Percentiles rank a stretch among this genome's conserved stretches.
phyloP scores from a whole-genome alignment of 2,113 vertebrate species.

The Odontophorus gujanensis region DNA sequence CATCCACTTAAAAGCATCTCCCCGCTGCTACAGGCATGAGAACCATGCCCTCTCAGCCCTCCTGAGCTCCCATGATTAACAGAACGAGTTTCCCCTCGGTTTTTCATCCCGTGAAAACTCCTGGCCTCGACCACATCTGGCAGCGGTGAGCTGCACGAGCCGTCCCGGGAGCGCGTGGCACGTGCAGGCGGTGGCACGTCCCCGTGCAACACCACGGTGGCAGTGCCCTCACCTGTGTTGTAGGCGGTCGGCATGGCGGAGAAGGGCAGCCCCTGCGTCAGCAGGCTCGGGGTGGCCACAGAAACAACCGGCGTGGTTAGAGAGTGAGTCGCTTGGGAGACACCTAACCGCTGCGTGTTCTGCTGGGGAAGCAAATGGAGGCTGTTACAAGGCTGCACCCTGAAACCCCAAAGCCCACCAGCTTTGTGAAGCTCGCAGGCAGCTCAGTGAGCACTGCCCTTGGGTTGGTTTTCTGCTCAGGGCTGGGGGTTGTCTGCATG shows the following conservation, averaged over 20 bases:
- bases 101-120: not conserved
- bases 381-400: not conserved
- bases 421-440: accelerated
- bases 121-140: accelerated
- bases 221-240: conserved; percentile 81
- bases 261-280: conserved; percentile 84
- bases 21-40: accelerated
- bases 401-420: accelerated
- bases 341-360: conserved; percentile 90
- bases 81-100: not conserved
- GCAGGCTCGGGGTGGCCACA: conserved; percentile 83
- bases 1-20: not conserved
- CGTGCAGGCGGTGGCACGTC: accelerated
- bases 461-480: not conserved
- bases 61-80: not conserved
- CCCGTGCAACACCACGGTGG: no score
- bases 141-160: accelerated
- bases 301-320: conserved; percentile 82
- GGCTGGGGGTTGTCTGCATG: not conserved
- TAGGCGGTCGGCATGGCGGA: conserved; percentile 85
- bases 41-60: not conserved
- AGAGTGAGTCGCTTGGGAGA: conserved; percentile 83
- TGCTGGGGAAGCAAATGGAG: conserved; percentile 75
- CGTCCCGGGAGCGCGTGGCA: accelerated
- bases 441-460: not conserved